phyloP scores from a whole-genome alignment of 2,113 vertebrate species.

The Procavia capensis region DNA sequence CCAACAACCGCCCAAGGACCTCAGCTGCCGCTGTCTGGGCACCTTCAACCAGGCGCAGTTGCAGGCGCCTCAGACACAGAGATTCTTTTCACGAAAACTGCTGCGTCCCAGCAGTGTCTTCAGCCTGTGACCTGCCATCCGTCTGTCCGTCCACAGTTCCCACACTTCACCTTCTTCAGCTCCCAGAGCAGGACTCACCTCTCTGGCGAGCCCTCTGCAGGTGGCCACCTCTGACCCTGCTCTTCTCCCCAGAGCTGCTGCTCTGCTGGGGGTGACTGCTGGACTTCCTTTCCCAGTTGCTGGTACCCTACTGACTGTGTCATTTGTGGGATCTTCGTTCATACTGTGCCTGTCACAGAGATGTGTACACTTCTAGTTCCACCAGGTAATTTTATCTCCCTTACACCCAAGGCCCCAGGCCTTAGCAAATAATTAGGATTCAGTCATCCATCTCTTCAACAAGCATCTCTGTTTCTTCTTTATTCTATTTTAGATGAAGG shows the following conservation, averaged over 20 bases:
- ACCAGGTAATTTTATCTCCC: slow-evolving; percentile 27
- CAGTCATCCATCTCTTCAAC: slow-evolving; percentile 18
- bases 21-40: not conserved
- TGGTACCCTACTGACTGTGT: not conserved
- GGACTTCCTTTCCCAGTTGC: not conserved
- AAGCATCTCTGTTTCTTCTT: too few species aligned
- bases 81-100: not conserved
- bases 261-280: not conserved
- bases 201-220: not conserved
- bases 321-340: not conserved
- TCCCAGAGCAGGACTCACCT: not conserved
- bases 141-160: not conserved
- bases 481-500: too few species aligned
- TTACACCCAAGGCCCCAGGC: slow-evolving; percentile 24
- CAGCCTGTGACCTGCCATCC: not conserved
- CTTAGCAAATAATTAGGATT: slow-evolving; percentile 7
- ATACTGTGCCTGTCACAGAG: not conserved
- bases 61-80: not conserved
- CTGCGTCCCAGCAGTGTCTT: not conserved
- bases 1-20: too few species aligned
- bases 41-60: not conserved
- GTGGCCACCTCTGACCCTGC: not conserved
- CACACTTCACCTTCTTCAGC: not conserved
- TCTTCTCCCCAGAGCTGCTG: not conserved
- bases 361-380: slow-evolving; percentile 8